Conservation (phyloP, 2,113 vertebrate genomes). For the Rostratula benghalensis region DNA sequence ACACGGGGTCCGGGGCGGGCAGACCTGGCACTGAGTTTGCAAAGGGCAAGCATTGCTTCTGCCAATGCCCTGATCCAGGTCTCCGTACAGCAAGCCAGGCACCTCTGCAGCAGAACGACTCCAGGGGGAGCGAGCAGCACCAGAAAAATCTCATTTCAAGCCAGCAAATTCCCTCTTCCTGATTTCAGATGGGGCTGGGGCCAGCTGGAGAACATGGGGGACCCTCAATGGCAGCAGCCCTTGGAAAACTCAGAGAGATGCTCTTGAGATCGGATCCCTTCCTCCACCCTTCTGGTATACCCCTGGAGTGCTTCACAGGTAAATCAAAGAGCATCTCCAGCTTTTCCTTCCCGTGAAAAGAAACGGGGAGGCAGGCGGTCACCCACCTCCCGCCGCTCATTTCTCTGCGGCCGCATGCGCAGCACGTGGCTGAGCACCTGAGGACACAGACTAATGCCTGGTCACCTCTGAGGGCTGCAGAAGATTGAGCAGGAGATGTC, state of each 20-base stretch:
- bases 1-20: neutral
- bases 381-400: neutral
- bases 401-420: neutral
- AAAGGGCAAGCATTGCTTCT: neutral
- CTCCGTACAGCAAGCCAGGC: neutral
- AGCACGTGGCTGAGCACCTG: neutral
- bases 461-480: slow-evolving; percentile 44
- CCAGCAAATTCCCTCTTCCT: neutral
- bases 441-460: neutral
- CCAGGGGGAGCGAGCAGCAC: neutral
- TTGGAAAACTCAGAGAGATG: neutral
- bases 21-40: neutral
- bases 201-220: neutral
- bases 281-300: neutral
- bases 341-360: neutral
- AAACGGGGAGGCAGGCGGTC: neutral
- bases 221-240: neutral
- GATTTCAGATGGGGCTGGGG: neutral
- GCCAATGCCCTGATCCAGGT: neutral
- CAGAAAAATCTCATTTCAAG: neutral
- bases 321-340: neutral
- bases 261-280: neutral
- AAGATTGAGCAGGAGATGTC: slow-evolving; percentile 48
- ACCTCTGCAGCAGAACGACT: neutral
- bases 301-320: neutral